Base-by-base conservation (phyloP, 1,140 invertebrate species). In the Leptopilina clavipes region DNA sequence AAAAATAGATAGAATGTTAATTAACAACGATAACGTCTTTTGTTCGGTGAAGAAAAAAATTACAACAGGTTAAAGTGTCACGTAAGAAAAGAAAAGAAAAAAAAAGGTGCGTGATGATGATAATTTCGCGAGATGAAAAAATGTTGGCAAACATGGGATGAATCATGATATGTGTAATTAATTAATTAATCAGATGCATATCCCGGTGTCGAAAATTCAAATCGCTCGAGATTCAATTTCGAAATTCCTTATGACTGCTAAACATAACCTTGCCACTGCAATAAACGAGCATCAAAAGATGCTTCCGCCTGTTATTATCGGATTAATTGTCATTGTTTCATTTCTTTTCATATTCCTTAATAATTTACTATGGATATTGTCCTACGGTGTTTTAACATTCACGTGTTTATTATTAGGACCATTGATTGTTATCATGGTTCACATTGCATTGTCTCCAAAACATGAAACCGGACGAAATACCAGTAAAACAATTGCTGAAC, bases 381-480 rank as follows among this genome's bases (percentile, higher is more conserved):
- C 59, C 1, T 65, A 31, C 10, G 59, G 59, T 2, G 25, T 65
- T 65, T 79, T 91, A 75, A 90, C 89, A 54, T 25, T 88, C 6
- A 86, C 86, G 8, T 87, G 87, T 44, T 82, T 87, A 17, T 75
- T 88, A 25, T 72, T 90, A 19, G 89, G 89, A 25, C 84, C 89
- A n/a, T 78, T 87, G 14, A 81, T 88, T n/a, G 87, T 90, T 43
- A 82, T 92, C 75, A 86, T 90, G 79, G 88, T 91, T 73, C 90
- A 92, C 45, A 87, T 92, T 18, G 87, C 88, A 44, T 78, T 92
- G 5, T 92, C 91, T 10, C 89, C 91, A n/a, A 89, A 88, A 71
- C 91, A 92, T 82, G 90, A 91, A 81, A 91, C 91, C 76, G 90
- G 89, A 44, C 80, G 86, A 25, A 89, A 87, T n/a, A 88, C 89